These are phyloP conservation scores for Orycteropus afer DNA, from an alignment of 2,113 vertebrate genomes.

Conservation along the genomic window DNA sequence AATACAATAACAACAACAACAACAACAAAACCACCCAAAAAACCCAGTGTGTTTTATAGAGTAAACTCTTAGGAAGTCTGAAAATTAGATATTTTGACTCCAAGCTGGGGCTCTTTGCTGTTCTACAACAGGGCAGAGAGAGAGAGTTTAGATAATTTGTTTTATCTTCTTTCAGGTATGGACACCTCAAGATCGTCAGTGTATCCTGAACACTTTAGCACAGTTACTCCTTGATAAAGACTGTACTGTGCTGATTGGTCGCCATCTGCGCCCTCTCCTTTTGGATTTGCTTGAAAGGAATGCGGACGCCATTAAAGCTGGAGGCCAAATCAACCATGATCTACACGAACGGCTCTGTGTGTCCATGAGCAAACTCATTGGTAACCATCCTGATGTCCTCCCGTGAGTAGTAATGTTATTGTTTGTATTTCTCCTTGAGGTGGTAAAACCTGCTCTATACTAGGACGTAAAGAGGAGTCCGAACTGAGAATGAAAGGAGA, in stretches of 20 bases:
- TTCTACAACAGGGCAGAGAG: background rate
- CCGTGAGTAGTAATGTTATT: slow-evolving; percentile 88
- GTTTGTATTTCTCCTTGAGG: background rate
- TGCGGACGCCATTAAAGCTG: slow-evolving; percentile 89
- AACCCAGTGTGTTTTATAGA: background rate
- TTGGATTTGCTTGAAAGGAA: slow-evolving; percentile 96
- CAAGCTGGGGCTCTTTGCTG: background rate
- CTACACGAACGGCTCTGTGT: slow-evolving; percentile 97
- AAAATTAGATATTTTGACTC: slow-evolving; percentile 13
- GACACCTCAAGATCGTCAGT: slow-evolving; percentile 94
- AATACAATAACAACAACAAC: background rate
- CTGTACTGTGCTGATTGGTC: slow-evolving; percentile 91
- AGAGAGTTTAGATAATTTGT: slow-evolving; percentile 9
- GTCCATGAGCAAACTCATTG: slow-evolving; percentile 94
- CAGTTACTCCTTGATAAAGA: slow-evolving; percentile 95
- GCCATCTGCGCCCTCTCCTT: slow-evolving; percentile 92
- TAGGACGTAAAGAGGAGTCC: background rate
- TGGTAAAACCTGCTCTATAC: fast-evolving
- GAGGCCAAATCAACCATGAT: slow-evolving; percentile 93
- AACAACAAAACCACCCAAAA: background rate
- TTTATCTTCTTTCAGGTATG: slow-evolving; percentile 88
- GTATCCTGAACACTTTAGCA: slow-evolving; percentile 90
- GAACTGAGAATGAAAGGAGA: slow-evolving; percentile 14
- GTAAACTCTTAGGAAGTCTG: slow-evolving; percentile 19
- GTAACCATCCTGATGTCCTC: slow-evolving; percentile 92